Percentiles rank a stretch among this genome's conserved stretches.
These are phyloP conservation scores for Stomatorhinus walkeri DNA, from an alignment of 2,797 vertebrate species.

Conservation along the genomic window DNA sequence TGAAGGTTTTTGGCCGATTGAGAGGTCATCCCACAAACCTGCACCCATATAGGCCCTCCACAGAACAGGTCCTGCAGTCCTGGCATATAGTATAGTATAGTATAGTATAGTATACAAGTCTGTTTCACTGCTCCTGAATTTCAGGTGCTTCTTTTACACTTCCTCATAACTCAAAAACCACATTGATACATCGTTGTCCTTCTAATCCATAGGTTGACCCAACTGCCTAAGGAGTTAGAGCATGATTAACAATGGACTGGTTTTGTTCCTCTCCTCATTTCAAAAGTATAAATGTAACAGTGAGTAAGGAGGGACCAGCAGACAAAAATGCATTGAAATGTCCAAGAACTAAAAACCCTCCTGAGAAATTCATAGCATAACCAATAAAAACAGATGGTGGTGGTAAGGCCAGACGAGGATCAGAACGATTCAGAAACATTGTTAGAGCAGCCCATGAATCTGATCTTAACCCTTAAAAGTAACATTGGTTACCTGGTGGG, in stretches of 20 bases:
- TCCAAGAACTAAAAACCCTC: not conserved
- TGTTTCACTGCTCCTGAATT: not conserved
- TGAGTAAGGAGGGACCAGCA: not conserved
- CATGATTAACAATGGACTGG: not conserved
- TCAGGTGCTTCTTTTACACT: not conserved
- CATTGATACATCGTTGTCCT: not conserved
- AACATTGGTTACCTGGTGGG: slow-evolving; percentile 72
- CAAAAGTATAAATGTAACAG: not conserved
- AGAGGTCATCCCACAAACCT: not conserved
- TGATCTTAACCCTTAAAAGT: not conserved
- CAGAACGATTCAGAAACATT: not conserved
- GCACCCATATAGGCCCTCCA: not conserved
- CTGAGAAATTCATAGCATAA: not conserved
- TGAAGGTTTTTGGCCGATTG: not conserved
- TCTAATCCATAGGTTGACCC: not conserved
- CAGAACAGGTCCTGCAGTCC: not conserved
- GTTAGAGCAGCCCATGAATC: not conserved
- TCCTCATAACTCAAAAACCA: not conserved
- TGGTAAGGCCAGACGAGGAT: not conserved
- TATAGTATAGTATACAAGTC: not conserved
- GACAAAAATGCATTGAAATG: not conserved
- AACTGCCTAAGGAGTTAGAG: not conserved
- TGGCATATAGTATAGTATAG: not conserved
- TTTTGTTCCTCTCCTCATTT: not conserved
- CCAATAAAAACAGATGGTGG: not conserved